Evolutionary conservation across 2,113 vertebrate species (phyloP).

Genomic region (Percina caprodes): DNA sequence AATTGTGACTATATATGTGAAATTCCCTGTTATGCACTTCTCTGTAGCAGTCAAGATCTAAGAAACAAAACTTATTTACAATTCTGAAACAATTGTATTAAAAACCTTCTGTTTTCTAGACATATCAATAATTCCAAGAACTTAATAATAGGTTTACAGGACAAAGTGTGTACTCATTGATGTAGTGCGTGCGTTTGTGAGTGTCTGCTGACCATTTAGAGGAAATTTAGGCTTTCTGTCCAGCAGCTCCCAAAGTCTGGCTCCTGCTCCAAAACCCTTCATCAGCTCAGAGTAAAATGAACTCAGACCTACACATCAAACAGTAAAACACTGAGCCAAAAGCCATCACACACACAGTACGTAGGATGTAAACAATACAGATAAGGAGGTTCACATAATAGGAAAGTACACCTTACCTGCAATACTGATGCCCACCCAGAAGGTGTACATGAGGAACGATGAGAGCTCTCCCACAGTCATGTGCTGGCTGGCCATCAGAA

Average conservation of each 20-base stretch:
- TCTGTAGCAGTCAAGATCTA: background rate
- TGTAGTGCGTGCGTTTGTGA: background rate
- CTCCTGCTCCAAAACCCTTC: slow-evolving; percentile 96
- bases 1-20: background rate
- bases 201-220: slow-evolving; percentile 85
- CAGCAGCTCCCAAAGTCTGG: slow-evolving; percentile 95
- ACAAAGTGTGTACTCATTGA: background rate
- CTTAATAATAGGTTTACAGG: background rate
- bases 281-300: slow-evolving; percentile 98
- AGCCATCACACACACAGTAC: background rate
- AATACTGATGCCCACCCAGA: slow-evolving; percentile 98
- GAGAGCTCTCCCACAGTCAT: slow-evolving; percentile 98
- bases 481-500: slow-evolving; percentile 91
- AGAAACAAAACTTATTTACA: background rate
- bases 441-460: slow-evolving; percentile 97
- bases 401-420: slow-evolving; percentile 85
- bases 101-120: background rate
- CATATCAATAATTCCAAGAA: background rate
- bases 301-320: slow-evolving; percentile 87
- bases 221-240: slow-evolving; percentile 91
- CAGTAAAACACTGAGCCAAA: background rate
- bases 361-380: background rate
- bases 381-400: background rate
- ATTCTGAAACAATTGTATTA: background rate
- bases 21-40: background rate